A percentile compares a stretch with the other conserved stretches of the same genome.
These are phyloP conservation scores for Cranoglanis bouderius DNA, from an alignment of 2,113 vertebrate species.

Conservation along the genomic window DNA sequence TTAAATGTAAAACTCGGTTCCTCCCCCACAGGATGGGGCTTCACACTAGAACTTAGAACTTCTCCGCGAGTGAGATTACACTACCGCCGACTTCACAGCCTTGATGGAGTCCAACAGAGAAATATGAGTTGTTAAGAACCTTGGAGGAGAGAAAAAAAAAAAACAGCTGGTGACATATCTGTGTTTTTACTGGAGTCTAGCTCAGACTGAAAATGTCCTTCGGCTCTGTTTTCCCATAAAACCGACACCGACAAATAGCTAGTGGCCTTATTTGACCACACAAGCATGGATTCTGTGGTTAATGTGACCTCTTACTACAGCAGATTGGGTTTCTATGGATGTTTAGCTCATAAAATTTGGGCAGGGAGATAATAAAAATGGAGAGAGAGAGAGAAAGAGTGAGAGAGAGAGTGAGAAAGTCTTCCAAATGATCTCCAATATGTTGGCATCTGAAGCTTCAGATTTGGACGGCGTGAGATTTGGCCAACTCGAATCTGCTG, in stretches of 20 bases:
- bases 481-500: background rate
- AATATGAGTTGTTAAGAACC: background rate
- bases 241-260: background rate
- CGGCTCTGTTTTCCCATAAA: background rate
- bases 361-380: background rate
- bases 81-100: background rate
- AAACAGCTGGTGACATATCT: background rate
- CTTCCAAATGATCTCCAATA: constrained; percentile 24
- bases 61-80: background rate
- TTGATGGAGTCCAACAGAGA: background rate
- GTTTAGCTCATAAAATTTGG: background rate
- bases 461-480: background rate
- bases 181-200: constrained; percentile 20
- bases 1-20: background rate
- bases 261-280: constrained; percentile 1
- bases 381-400: background rate
- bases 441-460: background rate
- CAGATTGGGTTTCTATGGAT: constrained; percentile 39
- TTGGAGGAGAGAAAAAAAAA: too few relatives aligned
- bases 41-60: background rate
- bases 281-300: background rate
- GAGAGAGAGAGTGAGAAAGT: background rate
- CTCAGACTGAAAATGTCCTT: background rate
- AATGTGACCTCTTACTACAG: constrained; percentile 9
- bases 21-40: background rate